Percentiles rank a stretch among this genome's conserved stretches.
These are phyloP conservation scores for Monopterus albus DNA, from an alignment of 2,113 vertebrate species.

Conservation along the genomic window DNA sequence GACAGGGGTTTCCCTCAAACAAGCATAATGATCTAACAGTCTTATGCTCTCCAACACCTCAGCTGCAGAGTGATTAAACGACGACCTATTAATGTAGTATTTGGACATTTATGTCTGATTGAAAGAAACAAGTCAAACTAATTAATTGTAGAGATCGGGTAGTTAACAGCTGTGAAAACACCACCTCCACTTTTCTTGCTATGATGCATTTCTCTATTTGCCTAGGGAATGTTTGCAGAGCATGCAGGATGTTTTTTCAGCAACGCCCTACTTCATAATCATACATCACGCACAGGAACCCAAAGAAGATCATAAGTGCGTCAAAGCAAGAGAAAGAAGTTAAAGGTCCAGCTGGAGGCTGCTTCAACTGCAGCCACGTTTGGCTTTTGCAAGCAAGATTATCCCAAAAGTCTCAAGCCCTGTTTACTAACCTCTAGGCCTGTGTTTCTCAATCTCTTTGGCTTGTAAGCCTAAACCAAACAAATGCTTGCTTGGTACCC, in stretches of 20 bases:
- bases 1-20: constrained; percentile 38
- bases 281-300: not conserved
- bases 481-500: not conserved
- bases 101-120: not conserved
- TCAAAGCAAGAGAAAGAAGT: not conserved
- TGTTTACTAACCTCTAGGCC: not conserved
- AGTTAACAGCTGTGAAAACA: constrained; percentile 21
- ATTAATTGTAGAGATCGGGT: not conserved
- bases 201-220: constrained; percentile 22
- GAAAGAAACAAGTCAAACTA: not conserved
- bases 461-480: not conserved
- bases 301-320: too few relatives aligned
- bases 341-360: not conserved
- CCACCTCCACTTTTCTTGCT: not conserved
- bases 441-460: not conserved
- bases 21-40: not conserved
- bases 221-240: constrained; percentile 36
- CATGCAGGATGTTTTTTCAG: constrained; percentile 38
- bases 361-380: not conserved
- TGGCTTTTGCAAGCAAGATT: not conserved
- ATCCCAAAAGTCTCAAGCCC: not conserved
- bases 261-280: not conserved
- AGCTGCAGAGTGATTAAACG: not conserved
- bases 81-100: not conserved
- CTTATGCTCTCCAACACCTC: not conserved